These are phyloP conservation scores for Brachyhypopomus occidentalis DNA, from an alignment of 2,113 vertebrate genomes.

Conservation along the genomic window DNA sequence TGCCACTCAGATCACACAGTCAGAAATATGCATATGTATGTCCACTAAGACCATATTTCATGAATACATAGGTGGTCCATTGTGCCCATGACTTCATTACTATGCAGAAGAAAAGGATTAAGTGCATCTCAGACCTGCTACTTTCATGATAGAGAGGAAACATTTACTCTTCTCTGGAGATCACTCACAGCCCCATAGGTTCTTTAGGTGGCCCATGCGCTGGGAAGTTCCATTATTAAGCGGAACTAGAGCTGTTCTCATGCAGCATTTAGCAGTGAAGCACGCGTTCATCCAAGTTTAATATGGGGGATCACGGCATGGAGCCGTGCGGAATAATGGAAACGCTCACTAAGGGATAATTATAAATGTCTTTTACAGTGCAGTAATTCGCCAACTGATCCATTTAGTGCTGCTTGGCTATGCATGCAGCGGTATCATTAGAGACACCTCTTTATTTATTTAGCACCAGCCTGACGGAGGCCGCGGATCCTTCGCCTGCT, in stretches of 20 bases:
- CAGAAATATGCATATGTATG: not conserved
- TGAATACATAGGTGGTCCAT: no score
- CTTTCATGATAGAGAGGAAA: no score
- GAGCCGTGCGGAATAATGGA: slow-evolving; percentile 57
- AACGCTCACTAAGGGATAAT: slow-evolving; percentile 57
- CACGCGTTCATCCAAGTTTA: slow-evolving; percentile 46
- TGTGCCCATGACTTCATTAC: no score
- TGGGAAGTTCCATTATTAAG: not conserved
- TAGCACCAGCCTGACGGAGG: slow-evolving; percentile 37
- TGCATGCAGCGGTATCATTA: slow-evolving; percentile 54
- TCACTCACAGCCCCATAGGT: not conserved
- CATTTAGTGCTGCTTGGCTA: slow-evolving; percentile 62
- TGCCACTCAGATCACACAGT: not conserved
- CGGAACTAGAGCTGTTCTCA: not conserved
- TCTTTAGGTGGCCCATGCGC: slow-evolving; percentile 5
- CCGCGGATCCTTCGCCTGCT: slow-evolving; percentile 18
- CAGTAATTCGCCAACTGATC: slow-evolving; percentile 61
- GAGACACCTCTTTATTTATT: slow-evolving; percentile 62
- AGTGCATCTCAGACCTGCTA: not conserved
- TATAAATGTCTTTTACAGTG: slow-evolving; percentile 55
- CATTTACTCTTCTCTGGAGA: not conserved
- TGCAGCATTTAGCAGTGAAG: slow-evolving; percentile 50
- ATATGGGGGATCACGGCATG: slow-evolving; percentile 38
- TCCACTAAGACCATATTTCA: no score
- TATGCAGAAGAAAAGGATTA: not conserved